These are phyloP conservation scores for Bombus terrestris DNA, from an alignment of 1,140 invertebrate genomes.

Conservation along the genomic window DNA sequence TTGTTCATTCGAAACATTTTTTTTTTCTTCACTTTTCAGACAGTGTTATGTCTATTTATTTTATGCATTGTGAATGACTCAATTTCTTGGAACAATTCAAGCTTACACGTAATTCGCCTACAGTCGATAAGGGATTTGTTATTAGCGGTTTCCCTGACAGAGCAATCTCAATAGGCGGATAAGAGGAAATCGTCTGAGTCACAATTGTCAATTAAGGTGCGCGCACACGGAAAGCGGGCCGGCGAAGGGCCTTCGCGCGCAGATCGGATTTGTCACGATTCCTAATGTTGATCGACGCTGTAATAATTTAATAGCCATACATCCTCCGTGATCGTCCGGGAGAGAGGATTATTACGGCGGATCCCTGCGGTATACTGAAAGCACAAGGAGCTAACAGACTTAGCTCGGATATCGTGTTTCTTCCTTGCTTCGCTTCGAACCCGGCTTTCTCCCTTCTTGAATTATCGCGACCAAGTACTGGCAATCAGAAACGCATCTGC, in stretches of 20 bases:
- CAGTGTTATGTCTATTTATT: not conserved
- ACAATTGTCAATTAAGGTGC: slow-evolving; percentile 67
- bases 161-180: slow-evolving; percentile 43
- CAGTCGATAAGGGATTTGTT: slow-evolving; percentile 46
- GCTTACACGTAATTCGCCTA: slow-evolving; percentile 7
- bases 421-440: slow-evolving; percentile 60
- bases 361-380: slow-evolving; percentile 76
- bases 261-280: slow-evolving; percentile 82
- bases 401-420: slow-evolving; percentile 79
- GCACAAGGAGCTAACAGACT: slow-evolving; percentile 82
- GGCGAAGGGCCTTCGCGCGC: slow-evolving; percentile 41
- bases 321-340: slow-evolving; percentile 73
- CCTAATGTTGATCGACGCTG: slow-evolving; percentile 78
- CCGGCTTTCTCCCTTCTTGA: slow-evolving; percentile 51
- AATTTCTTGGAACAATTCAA: slow-evolving; percentile 15
- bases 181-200: slow-evolving; percentile 57
- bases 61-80: not conserved
- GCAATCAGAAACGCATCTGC: slow-evolving; percentile 11
- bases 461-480: slow-evolving; percentile 6
- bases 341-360: slow-evolving; percentile 73
- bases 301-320: slow-evolving; percentile 82
- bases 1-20: not conserved
- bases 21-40: not conserved
- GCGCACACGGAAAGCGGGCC: slow-evolving; percentile 23
- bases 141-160: slow-evolving; percentile 42